phyloP scores from a whole-genome alignment of 2,797 vertebrate genomes.

The Nothura maculosa region DNA sequence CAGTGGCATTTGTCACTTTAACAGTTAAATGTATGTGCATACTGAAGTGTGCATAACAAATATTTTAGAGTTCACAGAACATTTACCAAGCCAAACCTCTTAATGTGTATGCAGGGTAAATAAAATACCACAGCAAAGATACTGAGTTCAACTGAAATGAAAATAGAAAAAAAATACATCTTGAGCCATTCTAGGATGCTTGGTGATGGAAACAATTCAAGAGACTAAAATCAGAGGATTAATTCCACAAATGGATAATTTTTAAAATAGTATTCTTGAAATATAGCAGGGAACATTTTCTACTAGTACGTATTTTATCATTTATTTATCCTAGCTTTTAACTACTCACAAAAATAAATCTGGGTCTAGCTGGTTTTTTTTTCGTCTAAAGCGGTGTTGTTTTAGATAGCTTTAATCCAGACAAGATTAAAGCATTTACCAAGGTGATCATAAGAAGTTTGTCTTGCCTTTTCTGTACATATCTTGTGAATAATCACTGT shows the following conservation, averaged over 20 bases:
- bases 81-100: background rate
- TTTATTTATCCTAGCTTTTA: background rate
- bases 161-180: background rate
- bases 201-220: background rate
- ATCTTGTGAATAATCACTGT: background rate
- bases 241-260: background rate
- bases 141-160: background rate
- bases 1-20: background rate
- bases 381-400: background rate
- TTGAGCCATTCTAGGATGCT: background rate
- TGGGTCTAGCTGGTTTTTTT: accelerated
- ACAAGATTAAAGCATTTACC: background rate
- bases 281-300: background rate
- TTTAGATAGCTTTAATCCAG: background rate
- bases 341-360: background rate
- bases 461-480: background rate
- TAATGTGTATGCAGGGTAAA: background rate
- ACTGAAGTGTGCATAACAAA: background rate
- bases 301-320: background rate
- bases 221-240: background rate
- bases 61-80: background rate
- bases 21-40: background rate
- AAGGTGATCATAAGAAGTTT: background rate
- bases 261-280: background rate
- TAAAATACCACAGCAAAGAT: background rate